phyloP scores from a whole-genome alignment of 2,797 vertebrate species.

The Neomorphus geoffroyi region DNA sequence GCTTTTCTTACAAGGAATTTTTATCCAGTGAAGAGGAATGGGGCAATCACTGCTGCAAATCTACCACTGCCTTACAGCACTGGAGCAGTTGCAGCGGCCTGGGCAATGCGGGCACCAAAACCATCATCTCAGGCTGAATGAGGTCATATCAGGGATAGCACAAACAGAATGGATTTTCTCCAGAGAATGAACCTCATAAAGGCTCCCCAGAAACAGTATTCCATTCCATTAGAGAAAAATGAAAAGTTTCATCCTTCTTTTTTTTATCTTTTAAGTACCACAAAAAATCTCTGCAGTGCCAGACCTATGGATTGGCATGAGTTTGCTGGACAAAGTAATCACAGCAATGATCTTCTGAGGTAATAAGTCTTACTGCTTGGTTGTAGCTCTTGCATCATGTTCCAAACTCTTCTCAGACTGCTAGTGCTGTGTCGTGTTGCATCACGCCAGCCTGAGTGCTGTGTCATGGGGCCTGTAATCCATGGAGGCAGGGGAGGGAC shows the following conservation, averaged over 20 bases:
- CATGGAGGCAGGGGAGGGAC: not conserved
- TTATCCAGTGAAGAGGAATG: not conserved
- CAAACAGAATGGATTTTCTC: not conserved
- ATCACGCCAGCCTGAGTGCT: not conserved
- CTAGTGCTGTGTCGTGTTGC: not conserved
- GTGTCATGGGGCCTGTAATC: too few relatives aligned
- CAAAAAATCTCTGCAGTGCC: not conserved
- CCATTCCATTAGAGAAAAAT: not conserved
- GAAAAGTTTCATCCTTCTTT: not conserved
- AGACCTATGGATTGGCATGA: not conserved
- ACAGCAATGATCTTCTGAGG: not conserved
- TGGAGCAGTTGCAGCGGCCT: not conserved
- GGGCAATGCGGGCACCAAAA: fast-evolving
- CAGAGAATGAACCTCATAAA: not conserved
- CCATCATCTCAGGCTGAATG: not conserved
- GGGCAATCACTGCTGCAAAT: not conserved
- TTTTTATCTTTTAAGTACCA: not conserved
- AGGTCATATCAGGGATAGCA: not conserved
- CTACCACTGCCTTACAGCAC: fast-evolving
- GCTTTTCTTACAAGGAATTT: not conserved
- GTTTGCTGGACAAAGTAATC: not conserved
- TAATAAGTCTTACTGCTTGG: not conserved
- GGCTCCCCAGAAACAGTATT: not conserved
- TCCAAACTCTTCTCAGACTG: not conserved
- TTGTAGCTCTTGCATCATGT: not conserved